phyloP scores from a whole-genome alignment of 1,140 invertebrate genomes.

The Heliconius congener region DNA sequence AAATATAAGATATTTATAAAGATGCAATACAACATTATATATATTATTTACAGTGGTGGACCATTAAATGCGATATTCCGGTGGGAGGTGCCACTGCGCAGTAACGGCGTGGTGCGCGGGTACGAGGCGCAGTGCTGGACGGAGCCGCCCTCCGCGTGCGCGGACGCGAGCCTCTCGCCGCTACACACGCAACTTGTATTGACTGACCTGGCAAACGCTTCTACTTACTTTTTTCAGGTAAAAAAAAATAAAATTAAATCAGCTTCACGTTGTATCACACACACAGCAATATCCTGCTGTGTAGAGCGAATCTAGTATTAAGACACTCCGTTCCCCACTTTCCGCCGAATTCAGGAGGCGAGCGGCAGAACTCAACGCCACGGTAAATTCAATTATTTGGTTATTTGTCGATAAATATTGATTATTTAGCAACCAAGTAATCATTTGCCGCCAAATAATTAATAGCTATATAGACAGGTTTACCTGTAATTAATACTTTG shows the following conservation, averaged over 20 bases:
- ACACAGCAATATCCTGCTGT: too few species aligned
- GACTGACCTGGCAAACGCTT: conserved; percentile 82
- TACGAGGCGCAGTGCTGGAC: conserved; percentile 89
- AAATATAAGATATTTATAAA: too few species aligned
- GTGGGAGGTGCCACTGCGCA: conserved; percentile 88
- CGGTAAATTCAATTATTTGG: background rate
- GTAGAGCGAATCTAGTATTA: too few species aligned
- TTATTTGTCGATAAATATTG: background rate
- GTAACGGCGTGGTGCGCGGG: conserved; percentile 88
- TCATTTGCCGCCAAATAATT: too few species aligned
- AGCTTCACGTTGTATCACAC: too few species aligned
- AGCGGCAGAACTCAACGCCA: too few species aligned
- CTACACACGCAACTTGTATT: conserved; percentile 81
- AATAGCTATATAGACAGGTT: too few species aligned
- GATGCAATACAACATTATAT: background rate
- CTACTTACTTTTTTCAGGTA: conserved; percentile 89
- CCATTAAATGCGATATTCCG: conserved; percentile 84
- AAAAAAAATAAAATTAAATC: too few species aligned
- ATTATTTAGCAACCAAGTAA: too few species aligned
- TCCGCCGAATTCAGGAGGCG: too few species aligned
- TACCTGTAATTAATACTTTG: too few species aligned
- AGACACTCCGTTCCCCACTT: too few species aligned
- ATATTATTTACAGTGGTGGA: conserved; percentile 62
- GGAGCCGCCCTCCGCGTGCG: conserved; percentile 79
- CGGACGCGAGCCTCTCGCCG: conserved; percentile 63